Conservation (phyloP, 2,797 vertebrate species). For the Enoplosus armatus region DNA sequence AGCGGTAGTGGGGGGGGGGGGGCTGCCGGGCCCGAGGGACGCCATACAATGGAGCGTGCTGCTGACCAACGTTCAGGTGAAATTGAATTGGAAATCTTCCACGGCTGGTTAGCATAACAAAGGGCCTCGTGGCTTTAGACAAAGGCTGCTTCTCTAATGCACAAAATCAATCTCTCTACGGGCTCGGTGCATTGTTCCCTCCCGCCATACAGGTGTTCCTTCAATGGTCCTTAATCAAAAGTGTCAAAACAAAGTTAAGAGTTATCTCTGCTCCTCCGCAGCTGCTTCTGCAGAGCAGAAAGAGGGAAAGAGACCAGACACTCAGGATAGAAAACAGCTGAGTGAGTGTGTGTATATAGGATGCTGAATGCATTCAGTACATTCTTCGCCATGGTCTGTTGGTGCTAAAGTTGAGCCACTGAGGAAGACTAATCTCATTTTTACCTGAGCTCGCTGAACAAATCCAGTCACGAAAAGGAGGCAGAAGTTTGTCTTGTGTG, state of each 20-base stretch:
- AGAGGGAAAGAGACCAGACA: conserved; percentile 66
- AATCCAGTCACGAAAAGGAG: conserved; percentile 1
- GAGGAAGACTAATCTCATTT: conserved; percentile 29
- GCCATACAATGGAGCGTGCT: conserved; percentile 91
- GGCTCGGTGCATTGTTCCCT: conserved; percentile 88
- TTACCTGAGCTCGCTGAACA: conserved; percentile 32
- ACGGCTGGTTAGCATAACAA: conserved; percentile 98
- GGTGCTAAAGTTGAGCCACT: conserved; percentile 48
- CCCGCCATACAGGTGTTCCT: conserved; percentile 91
- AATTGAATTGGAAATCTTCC: conserved; percentile 99
- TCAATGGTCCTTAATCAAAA: conserved; percentile 93
- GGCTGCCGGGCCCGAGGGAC: conserved; percentile 89
- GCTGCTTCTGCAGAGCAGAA: conserved; percentile 77
- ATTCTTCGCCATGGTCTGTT: conserved; percentile 36
- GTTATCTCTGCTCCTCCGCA: conserved; percentile 86
- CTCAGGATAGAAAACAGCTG: conserved; percentile 62
- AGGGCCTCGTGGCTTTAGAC: conserved; percentile 94
- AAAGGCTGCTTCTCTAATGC: conserved; percentile 95
- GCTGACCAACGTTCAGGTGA: conserved; percentile 99
- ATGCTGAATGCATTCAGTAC: conserved; percentile 50
- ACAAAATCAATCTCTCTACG: conserved; percentile 91
- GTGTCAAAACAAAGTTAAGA: conserved; percentile 93
- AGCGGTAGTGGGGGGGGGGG: conserved; percentile 70
- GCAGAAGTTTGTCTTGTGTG: conserved; percentile 25
- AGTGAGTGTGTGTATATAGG: conserved; percentile 40